phyloP scores from a whole-genome alignment of 2,113 vertebrate genomes.

The Muntiacus muntjak region DNA sequence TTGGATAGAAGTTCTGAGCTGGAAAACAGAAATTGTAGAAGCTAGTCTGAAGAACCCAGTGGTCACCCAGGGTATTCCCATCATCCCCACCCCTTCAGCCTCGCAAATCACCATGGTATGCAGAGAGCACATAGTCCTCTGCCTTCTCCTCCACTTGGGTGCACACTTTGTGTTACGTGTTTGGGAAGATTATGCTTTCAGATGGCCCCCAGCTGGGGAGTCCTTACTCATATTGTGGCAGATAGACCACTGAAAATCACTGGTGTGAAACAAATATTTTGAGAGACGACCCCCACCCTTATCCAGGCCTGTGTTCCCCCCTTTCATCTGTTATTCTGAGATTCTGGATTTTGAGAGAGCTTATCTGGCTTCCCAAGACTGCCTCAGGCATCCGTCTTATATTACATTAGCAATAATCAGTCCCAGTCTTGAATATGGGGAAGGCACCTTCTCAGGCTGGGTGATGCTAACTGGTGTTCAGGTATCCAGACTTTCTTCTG shows the following conservation, averaged over 20 bases:
- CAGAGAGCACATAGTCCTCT: not conserved
- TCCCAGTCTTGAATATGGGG: not conserved
- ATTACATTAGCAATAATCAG: not conserved
- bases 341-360: not conserved
- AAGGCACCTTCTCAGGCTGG: not conserved
- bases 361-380: not conserved
- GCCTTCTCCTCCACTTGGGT: not conserved
- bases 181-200: not conserved
- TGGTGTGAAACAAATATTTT: not conserved
- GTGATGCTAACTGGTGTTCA: not conserved
- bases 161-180: not conserved
- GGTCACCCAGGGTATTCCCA: not conserved
- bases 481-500: not conserved
- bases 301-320: not conserved
- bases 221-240: not conserved
- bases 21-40: not conserved
- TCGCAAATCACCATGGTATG: not conserved
- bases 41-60: not conserved
- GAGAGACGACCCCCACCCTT: too few relatives aligned
- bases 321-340: not conserved
- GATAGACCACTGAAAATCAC: not conserved
- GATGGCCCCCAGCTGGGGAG: not conserved
- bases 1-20: not conserved
- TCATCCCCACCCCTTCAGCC: rapidly evolving
- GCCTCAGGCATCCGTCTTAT: not conserved